These are phyloP conservation scores for Zonotrichia leucophrys DNA, from an alignment of 2,113 vertebrate species.

Conservation along the genomic window DNA sequence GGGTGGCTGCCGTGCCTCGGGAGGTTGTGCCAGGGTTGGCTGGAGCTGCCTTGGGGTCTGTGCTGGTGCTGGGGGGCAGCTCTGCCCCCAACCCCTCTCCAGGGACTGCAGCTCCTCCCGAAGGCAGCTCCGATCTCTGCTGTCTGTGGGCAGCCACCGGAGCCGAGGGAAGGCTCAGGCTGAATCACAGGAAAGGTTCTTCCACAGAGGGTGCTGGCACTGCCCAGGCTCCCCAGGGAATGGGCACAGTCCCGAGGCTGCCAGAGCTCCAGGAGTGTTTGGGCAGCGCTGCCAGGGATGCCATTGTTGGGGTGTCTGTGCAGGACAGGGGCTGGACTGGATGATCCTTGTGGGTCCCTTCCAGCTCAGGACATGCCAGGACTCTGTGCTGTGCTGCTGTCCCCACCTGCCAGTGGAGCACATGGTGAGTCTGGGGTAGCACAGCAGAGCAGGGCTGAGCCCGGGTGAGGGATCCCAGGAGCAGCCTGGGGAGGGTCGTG, in stretches of 20 bases:
- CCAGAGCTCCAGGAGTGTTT: neutral
- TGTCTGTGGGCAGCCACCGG: neutral
- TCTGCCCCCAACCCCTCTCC: neutral
- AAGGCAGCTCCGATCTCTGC: neutral
- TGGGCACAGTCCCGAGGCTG: neutral
- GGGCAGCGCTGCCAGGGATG: rapidly evolving
- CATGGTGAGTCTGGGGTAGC: neutral
- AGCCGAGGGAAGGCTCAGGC: rapidly evolving
- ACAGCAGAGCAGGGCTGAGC: neutral
- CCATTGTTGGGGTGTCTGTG: neutral
- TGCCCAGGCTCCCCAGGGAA: neutral
- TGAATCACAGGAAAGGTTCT: neutral
- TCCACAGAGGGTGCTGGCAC: neutral
- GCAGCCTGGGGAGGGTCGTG: rapidly evolving
- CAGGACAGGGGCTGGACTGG: neutral
- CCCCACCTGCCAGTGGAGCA: neutral
- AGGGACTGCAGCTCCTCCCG: neutral
- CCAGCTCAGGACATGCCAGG: neutral
- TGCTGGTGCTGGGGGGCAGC: neutral
- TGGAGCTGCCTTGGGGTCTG: neutral
- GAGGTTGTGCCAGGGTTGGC: neutral
- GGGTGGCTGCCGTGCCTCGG: rapidly evolving
- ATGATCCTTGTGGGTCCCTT: neutral
- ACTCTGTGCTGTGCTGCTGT: neutral
- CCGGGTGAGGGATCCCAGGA: neutral